phyloP scores from a whole-genome alignment of 1,140 invertebrate genomes.

The Calephelis nemesis region DNA sequence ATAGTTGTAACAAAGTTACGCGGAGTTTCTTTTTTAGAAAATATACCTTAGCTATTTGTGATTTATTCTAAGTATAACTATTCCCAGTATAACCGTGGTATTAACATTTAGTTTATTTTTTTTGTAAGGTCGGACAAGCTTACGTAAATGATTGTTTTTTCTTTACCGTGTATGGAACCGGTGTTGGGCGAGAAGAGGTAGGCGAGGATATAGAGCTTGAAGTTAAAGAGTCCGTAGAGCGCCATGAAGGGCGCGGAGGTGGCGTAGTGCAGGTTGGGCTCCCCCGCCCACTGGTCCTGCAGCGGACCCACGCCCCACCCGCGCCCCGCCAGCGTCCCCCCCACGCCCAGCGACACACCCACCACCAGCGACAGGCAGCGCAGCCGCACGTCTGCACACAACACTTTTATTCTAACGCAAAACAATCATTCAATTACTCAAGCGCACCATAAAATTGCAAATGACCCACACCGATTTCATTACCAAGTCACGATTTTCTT shows the following conservation, averaged over 20 bases:
- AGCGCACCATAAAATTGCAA: too few relatives aligned
- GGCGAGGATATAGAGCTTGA: constrained; percentile 95
- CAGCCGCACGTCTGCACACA: constrained; percentile 90
- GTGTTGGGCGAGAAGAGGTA: constrained; percentile 95
- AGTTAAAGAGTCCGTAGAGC: constrained; percentile 96
- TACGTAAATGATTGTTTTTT: background rate
- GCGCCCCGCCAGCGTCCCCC: constrained; percentile 87
- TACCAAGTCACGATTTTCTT: too few relatives aligned
- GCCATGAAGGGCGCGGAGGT: constrained; percentile 97
- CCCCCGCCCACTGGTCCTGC: constrained; percentile 96
- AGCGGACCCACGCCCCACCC: constrained; percentile 93
- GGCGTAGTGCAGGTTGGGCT: constrained; percentile 91
- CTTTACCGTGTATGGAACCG: constrained; percentile 88
- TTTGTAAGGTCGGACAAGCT: too few relatives aligned
- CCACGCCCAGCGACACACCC: constrained; percentile 90
- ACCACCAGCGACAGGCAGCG: constrained; percentile 94
- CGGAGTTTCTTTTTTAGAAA: too few relatives aligned
- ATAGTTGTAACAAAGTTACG: too few relatives aligned
- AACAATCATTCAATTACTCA: too few relatives aligned
- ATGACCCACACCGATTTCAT: too few relatives aligned
- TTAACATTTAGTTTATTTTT: too few relatives aligned
- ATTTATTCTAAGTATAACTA: too few relatives aligned
- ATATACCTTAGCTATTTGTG: too few relatives aligned
- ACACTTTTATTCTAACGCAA: background rate
- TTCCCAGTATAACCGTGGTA: background rate